Evolutionary conservation across 1,140 invertebrate species (phyloP).

Genomic region (Camponotus floridanus): DNA sequence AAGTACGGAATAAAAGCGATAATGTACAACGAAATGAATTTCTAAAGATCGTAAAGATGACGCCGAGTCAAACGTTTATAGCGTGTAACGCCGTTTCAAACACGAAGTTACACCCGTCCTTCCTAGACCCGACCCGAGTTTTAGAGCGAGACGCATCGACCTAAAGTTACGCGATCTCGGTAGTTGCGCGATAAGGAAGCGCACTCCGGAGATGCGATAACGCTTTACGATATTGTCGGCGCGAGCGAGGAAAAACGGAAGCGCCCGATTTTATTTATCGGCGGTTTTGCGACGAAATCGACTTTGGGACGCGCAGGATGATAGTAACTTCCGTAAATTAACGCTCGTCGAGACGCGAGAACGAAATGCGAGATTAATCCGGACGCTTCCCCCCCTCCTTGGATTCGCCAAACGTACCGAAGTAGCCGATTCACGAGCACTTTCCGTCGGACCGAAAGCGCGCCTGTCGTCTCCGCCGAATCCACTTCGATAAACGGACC

Average conservation of each 20-base stretch:
- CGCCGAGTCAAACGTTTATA: not conserved
- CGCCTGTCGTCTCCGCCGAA: constrained; percentile 6
- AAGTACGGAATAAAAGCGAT: not conserved
- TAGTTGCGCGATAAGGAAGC: constrained; percentile 49
- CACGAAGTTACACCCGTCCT: not conserved
- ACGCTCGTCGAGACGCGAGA: not conserved
- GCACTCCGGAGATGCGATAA: constrained; percentile 13
- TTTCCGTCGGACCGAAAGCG: constrained; percentile 62
- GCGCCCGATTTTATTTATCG: not conserved
- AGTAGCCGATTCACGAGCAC: constrained; percentile 6
- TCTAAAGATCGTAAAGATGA: not conserved
- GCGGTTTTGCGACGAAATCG: not conserved
- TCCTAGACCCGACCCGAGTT: not conserved
- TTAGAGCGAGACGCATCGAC: not conserved
- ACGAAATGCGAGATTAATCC: not conserved
- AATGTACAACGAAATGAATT: not conserved
- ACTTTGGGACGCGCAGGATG: too few relatives aligned
- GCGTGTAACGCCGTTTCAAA: not conserved
- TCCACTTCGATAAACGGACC: constrained; percentile 43
- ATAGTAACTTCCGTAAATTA: not conserved
- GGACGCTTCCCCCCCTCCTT: not conserved
- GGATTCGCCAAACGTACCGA: constrained; percentile 30
- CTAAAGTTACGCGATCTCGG: constrained; percentile 14
- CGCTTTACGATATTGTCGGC: constrained; percentile 21
- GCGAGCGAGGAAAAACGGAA: not conserved